These are phyloP conservation scores for Coranthus polyacanthus DNA, from an alignment of 2,797 vertebrate genomes.

Conservation along the genomic window DNA sequence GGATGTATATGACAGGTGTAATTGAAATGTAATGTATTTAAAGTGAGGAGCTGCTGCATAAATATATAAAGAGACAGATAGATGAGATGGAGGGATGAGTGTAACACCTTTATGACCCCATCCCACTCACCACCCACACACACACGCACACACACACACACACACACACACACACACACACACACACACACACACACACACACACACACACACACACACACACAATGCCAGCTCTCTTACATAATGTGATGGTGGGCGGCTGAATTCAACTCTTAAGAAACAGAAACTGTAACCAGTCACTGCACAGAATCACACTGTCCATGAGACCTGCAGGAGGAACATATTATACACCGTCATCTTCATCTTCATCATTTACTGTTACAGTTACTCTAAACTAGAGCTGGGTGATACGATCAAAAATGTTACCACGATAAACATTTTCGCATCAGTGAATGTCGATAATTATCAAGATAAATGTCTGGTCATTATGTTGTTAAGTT, in stretches of 20 bases:
- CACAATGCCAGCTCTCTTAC: conserved; percentile 71
- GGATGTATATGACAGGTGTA: no score
- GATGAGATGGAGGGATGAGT: conserved; percentile 36
- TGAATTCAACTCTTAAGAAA: conserved; percentile 63
- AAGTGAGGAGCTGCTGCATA: no score
- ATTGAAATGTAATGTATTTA: no score
- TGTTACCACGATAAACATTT: no score
- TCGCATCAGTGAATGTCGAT: no score
- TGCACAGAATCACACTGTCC: no score
- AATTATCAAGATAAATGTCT: no score
- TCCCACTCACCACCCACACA: conserved; percentile 63
- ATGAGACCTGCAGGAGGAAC: not conserved
- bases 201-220: conserved; percentile 43
- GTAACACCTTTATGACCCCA: conserved; percentile 67
- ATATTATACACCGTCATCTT: not conserved
- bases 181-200: conserved; percentile 21
- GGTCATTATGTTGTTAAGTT: no score
- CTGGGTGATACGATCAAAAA: no score
- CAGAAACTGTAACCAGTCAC: conserved; percentile 1
- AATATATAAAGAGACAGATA: conserved; percentile 4
- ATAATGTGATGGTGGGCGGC: conserved; percentile 76
- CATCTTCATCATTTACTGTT: not conserved
- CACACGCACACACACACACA: conserved; percentile 13
- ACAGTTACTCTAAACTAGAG: no score
- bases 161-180: conserved; percentile 23